These are phyloP conservation scores for Hybos culiciformis DNA, from an alignment of 2,888 invertebrate genomes.

Conservation along the genomic window DNA sequence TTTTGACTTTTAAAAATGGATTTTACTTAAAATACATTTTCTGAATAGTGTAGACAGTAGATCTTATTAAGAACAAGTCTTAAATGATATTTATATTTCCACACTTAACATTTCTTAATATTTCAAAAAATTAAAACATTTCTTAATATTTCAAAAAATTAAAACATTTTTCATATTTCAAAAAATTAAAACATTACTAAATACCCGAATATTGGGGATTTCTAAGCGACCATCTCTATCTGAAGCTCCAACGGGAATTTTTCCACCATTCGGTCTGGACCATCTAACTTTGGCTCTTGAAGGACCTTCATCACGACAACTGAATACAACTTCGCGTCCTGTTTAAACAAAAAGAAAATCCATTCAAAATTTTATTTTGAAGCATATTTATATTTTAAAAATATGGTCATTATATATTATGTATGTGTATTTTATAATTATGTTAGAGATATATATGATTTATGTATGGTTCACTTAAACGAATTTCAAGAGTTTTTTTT, in stretches of 20 bases:
- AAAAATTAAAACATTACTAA: neutral
- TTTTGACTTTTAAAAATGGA: neutral
- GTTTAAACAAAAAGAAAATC: too few species aligned
- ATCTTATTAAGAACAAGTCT: too few species aligned
- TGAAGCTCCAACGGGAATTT: conserved; percentile 61
- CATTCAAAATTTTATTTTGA: too few species aligned
- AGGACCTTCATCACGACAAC: conserved; percentile 83
- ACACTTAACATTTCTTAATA: too few species aligned
- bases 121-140: neutral
- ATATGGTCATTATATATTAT: too few species aligned
- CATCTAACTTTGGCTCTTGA: conserved; percentile 61
- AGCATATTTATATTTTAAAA: too few species aligned
- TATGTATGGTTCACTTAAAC: too few species aligned
- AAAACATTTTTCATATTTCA: neutral
- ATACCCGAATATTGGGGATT: conserved; percentile 63
- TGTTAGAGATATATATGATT: too few species aligned
- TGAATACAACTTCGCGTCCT: conserved; percentile 88
- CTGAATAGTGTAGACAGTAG: neutral
- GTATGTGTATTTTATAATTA: too few species aligned
- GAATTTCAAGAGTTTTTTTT: neutral
- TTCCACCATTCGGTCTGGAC: conserved; percentile 54
- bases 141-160: neutral
- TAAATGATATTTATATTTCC: too few species aligned
- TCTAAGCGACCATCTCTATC: conserved; percentile 69
- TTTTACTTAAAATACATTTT: neutral